Conservation (phyloP, 2,797 vertebrate genomes). For the Diplodus sargus region DNA sequence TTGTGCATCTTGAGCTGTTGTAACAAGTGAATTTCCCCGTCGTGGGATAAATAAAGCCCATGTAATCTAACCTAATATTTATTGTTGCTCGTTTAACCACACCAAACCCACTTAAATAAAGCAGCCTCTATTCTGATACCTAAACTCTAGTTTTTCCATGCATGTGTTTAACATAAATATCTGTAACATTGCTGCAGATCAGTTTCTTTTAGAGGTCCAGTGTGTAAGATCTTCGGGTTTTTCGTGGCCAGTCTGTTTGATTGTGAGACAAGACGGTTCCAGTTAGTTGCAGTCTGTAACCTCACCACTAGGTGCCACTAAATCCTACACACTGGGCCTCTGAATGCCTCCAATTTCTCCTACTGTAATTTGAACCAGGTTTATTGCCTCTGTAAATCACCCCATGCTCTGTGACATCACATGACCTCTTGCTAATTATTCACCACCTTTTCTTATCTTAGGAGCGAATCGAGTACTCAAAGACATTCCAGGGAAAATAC, state of each 20-base stretch:
- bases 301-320: no score
- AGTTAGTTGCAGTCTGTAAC: no score
- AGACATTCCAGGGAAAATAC: conserved; percentile 99
- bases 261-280: no score
- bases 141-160: background rate
- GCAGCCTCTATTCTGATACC: background rate
- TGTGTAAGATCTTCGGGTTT: no score
- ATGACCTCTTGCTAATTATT: background rate
- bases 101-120: background rate
- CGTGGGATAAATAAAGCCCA: no score
- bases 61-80: no score
- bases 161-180: background rate
- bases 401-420: background rate
- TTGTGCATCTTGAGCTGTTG: no score
- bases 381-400: background rate
- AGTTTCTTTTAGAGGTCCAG: background rate
- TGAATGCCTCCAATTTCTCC: no score
- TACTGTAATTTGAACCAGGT: background rate
- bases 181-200: background rate
- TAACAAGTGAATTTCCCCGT: no score
- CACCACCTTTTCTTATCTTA: conserved; percentile 64
- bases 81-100: background rate
- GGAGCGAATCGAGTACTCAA: conserved; percentile 99
- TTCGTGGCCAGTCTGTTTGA: no score
- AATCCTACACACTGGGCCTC: no score